Evolutionary conservation across 2,113 vertebrate genomes (phyloP).

Genomic region (Oreochromis aureus): DNA sequence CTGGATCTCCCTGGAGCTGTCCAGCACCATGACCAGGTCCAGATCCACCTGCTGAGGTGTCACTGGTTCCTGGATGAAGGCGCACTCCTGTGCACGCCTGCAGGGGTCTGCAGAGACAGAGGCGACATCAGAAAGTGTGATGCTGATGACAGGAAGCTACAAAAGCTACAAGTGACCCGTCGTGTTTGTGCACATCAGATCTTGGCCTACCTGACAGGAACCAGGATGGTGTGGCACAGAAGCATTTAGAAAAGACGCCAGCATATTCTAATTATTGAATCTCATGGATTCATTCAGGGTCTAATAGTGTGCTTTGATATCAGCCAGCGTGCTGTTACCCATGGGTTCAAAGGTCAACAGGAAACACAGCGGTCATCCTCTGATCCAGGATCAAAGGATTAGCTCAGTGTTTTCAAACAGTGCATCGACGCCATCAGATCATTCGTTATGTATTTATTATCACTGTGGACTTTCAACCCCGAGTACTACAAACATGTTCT

Average conservation of each 20-base stretch:
- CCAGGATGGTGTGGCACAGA: neutral
- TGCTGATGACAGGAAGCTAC: neutral
- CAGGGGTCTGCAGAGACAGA: conserved; percentile 75
- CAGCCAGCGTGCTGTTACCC: neutral
- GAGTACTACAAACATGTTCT: neutral
- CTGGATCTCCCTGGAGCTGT: conserved; percentile 73
- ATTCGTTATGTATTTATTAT: neutral
- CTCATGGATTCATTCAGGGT: neutral
- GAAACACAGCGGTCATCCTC: neutral
- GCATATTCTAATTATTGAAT: neutral
- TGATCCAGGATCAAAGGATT: too few relatives aligned
- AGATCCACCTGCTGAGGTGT: conserved; percentile 60
- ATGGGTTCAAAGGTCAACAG: neutral
- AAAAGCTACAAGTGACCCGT: neutral
- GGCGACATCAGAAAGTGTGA: neutral
- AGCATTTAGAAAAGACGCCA: neutral
- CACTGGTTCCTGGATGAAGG: neutral
- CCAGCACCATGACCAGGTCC: conserved; percentile 79
- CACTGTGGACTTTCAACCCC: neutral
- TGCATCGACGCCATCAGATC: neutral
- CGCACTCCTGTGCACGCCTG: conserved; percentile 53
- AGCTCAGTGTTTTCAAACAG: neutral
- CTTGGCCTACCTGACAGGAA: neutral
- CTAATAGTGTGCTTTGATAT: neutral
- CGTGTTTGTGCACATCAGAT: neutral